Percentiles rank a stretch among this genome's conserved stretches.
Conservation (phyloP, 2,888 invertebrate genomes). For the Nephrotoma appendiculata region DNA sequence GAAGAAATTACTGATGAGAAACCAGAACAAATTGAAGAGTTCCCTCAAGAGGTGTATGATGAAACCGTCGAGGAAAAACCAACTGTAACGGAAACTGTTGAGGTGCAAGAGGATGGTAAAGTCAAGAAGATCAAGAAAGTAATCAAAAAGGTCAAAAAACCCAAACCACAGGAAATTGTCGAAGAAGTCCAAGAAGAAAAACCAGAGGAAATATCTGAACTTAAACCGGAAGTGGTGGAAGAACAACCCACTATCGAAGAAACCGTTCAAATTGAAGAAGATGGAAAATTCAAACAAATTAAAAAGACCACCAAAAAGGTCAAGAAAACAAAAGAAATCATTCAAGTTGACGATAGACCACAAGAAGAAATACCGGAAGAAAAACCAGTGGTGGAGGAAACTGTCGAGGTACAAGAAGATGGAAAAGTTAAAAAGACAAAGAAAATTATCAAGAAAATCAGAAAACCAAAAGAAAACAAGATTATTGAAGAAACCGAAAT, state of each 20-base stretch:
- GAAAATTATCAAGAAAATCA: neutral
- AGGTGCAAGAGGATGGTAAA: conserved; percentile 11
- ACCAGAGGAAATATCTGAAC: conserved; percentile 10
- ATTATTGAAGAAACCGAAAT: conserved; percentile 19
- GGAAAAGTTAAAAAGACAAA: neutral
- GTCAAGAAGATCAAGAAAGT: conserved; percentile 9
- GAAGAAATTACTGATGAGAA: conserved; percentile 15
- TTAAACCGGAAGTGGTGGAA: conserved; percentile 12
- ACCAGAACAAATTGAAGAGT: conserved; percentile 5
- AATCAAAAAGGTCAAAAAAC: conserved; percentile 14
- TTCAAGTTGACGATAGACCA: neutral
- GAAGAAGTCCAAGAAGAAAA: conserved; percentile 11
- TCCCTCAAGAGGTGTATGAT: conserved; percentile 14
- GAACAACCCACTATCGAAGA: conserved; percentile 15
- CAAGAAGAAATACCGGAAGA: conserved; percentile 9
- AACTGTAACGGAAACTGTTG: conserved; percentile 8
- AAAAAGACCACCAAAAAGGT: neutral
- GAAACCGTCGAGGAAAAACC: conserved; percentile 13
- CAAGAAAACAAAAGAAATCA: neutral
- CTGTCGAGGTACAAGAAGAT: conserved; percentile 18
- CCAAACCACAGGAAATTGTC: conserved; percentile 15
- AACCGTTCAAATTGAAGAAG: neutral
- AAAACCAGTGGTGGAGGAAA: conserved; percentile 17
- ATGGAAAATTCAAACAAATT: neutral
- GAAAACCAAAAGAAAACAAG: neutral